Evolutionary conservation across 2,113 vertebrate genomes (phyloP).

Genomic region (Heptranchias perlo): DNA sequence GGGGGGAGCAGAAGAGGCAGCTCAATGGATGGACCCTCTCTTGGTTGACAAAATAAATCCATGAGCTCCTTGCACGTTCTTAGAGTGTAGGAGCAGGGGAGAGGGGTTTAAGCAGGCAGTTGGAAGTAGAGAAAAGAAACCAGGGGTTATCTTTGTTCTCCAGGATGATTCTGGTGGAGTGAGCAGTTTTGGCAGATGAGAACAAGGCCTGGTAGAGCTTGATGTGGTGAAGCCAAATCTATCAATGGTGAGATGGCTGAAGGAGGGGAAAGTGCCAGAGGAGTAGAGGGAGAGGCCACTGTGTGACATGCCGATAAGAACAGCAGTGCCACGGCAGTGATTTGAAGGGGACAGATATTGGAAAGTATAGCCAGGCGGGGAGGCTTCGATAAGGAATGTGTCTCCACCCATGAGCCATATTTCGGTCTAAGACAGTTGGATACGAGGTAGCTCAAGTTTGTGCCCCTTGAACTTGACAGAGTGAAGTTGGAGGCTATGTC

Average conservation of each 20-base stretch:
- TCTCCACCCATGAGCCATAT: neutral
- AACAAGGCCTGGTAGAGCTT: neutral
- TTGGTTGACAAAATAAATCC: neutral
- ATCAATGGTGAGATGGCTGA: neutral
- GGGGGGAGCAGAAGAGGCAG: neutral
- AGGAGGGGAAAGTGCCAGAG: neutral
- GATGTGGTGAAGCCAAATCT: neutral
- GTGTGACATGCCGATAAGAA: neutral
- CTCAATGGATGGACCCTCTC: neutral
- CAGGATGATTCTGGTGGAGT: neutral
- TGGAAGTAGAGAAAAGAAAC: neutral
- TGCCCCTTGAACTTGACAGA: neutral
- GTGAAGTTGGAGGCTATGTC: neutral
- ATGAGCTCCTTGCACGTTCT: neutral
- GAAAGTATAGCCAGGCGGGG: neutral
- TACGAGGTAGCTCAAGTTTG: neutral
- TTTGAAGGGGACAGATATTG: neutral
- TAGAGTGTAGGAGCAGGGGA: neutral
- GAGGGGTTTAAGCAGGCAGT: neutral
- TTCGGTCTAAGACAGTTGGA: neutral
- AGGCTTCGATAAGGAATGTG: neutral
- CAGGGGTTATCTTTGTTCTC: neutral
- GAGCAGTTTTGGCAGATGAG: neutral
- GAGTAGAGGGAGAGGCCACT: neutral
- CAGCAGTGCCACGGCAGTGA: neutral